Conservation (phyloP, 2,797 vertebrate species). For the Rhinophrynus dorsalis region DNA sequence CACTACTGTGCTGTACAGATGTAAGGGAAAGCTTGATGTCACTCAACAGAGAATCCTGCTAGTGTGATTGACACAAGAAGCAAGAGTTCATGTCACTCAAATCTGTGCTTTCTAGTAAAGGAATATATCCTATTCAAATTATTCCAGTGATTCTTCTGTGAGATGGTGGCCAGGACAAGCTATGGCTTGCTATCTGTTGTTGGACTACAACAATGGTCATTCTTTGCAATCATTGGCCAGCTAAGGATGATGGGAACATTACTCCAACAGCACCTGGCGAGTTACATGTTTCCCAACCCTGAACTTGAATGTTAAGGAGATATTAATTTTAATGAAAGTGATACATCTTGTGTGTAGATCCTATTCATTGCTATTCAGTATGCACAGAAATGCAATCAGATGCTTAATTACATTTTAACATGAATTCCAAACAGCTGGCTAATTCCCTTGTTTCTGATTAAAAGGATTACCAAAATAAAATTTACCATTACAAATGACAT, state of each 20-base stretch:
- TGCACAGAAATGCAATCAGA: slow-evolving; percentile 92
- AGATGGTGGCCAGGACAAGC: no score
- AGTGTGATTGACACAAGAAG: slow-evolving; percentile 63
- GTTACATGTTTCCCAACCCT: no score
- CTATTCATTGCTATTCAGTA: slow-evolving; percentile 70
- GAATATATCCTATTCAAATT: slow-evolving; percentile 62
- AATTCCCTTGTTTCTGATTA: slow-evolving; percentile 96
- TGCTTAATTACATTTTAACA: slow-evolving; percentile 96
- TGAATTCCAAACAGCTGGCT: slow-evolving; percentile 91
- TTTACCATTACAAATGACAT: slow-evolving; percentile 87
- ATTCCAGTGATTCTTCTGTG: slow-evolving; percentile 59
- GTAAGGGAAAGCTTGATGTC: slow-evolving; percentile 60
- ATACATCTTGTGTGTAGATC: slow-evolving; percentile 70
- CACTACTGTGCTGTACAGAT: slow-evolving; percentile 55
- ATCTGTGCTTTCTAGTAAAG: slow-evolving; percentile 61
- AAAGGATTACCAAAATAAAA: slow-evolving; percentile 94
- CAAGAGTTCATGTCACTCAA: slow-evolving; percentile 60
- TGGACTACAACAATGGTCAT: no score
- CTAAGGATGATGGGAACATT: no score
- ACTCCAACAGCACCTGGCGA: no score
- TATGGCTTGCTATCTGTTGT: no score
- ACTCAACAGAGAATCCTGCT: slow-evolving; percentile 57
- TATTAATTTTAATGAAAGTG: slow-evolving; percentile 66
- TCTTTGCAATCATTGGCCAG: no score
- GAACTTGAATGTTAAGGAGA: slow-evolving; percentile 48